A percentile compares a stretch with the other conserved stretches of the same genome.
Conservation (phyloP, 2,113 vertebrate species). For the Litocranius walleri region DNA sequence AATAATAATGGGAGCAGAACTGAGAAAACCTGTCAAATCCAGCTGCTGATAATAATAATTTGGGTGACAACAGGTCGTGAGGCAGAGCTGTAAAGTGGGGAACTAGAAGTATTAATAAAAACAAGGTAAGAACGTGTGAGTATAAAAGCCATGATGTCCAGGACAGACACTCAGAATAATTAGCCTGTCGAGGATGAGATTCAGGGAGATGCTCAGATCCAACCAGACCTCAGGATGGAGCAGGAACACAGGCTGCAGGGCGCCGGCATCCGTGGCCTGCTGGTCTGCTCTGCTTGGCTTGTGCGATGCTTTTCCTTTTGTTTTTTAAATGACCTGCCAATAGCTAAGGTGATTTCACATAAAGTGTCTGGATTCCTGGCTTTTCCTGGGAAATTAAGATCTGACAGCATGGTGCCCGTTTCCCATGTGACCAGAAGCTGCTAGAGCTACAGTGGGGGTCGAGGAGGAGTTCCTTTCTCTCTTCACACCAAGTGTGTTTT, state of each 20-base stretch:
- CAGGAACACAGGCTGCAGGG: fast-evolving
- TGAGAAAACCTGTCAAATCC: not conserved
- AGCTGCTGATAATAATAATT: fast-evolving
- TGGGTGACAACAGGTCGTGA: not conserved
- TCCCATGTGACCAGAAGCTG: fast-evolving
- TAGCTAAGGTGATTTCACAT: not conserved
- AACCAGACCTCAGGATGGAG: fast-evolving
- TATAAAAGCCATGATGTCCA: fast-evolving
- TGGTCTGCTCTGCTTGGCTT: no score
- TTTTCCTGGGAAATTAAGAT: not conserved
- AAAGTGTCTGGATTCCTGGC: not conserved
- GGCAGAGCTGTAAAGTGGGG: not conserved
- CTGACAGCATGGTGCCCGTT: fast-evolving
- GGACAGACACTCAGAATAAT: fast-evolving
- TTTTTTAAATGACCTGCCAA: no score
- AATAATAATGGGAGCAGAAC: not conserved
- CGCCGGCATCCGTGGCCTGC: fast-evolving
- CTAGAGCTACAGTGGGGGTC: fast-evolving
- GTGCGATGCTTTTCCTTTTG: not conserved
- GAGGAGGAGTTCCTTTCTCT: fast-evolving
- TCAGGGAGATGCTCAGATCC: not conserved
- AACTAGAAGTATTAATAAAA: not conserved
- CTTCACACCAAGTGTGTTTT: fast-evolving
- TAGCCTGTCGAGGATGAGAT: not conserved
- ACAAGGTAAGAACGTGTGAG: fast-evolving